Evolutionary conservation across 53 echinoderm and acorn worm species (phyloP), one percentile per base, ranked within the genome.

Genomic region (Actinopyga echinites): DNA sequence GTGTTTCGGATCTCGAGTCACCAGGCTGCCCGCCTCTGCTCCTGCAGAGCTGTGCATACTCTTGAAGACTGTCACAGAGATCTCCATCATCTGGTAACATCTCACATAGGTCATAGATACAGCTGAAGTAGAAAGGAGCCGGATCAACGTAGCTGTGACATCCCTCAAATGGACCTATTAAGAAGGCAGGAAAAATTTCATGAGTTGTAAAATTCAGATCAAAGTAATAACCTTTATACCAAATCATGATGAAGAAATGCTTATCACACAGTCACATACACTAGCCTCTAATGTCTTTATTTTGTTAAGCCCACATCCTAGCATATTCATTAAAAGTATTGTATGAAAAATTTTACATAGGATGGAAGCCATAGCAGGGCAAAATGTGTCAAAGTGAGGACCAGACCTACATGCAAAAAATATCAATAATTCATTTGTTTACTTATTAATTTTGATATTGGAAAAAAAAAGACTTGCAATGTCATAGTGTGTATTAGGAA

Each of bases 31-130:
- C 92, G 38, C 95, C 95, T n/a, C 59, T 78, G 19, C 87, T 64
- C 65, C 83, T 71, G 57, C 92, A 92, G 8, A 87, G 84, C 65
- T 61, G 30, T 21, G 90, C 92, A 82, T 93, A 95, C 22, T 78
- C 52, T 45, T 86, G 59, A 15, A 95, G 56, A 65, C 82, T 93
- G 86, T 90, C 89, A 62, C 95, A 95, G 22, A 93, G 64, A 11
- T 82, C 71, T 34, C 83, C 84, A 19, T 95, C 92, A 10, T 66
- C 78, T 43, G 91, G 86, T 3, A 82, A 75, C 8, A 87, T 83
- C 30, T 79, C 77, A 37, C 86, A 90, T 9, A 86, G 82, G 55
- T 91, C 88, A 82, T 45, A 90, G 78, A 83, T 69, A 57, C 93
- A 93, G 53, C 87, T 69, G 29, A 69, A 35, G 33, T 88, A 90